Evolutionary conservation across 2,888 invertebrate species (phyloP).

Genomic region (Hypomecis atomaria): DNA sequence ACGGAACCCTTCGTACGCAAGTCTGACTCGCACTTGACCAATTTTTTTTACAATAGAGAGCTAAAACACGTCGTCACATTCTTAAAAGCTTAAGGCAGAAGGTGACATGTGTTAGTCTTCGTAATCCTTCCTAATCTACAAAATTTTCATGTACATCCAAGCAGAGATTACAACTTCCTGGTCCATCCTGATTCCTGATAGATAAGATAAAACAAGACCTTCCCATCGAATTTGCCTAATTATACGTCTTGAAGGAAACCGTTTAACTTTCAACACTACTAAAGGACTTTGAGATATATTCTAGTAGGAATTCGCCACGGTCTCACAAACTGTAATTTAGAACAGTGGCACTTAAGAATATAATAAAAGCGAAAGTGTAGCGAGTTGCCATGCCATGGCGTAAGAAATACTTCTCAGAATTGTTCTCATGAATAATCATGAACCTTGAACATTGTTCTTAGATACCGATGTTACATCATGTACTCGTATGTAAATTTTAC

Average conservation of each 20-base stretch:
- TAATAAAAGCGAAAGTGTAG: conserved; percentile 42
- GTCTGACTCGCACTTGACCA: too few species aligned
- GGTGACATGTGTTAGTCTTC: neutral
- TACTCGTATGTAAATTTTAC: conserved; percentile 19
- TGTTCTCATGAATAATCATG: conserved; percentile 41
- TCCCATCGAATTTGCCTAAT: conserved; percentile 5
- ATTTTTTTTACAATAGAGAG: neutral
- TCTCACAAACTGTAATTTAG: conserved; percentile 34
- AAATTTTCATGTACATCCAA: conserved; percentile 1
- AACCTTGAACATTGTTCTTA: conserved; percentile 36
- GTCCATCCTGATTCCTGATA: conserved; percentile 4
- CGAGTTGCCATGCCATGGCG: conserved; percentile 29
- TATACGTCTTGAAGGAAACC: conserved; percentile 12
- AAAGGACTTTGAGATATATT: conserved; percentile 14
- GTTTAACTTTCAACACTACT: conserved; percentile 27
- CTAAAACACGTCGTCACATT: neutral
- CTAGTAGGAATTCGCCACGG: conserved; percentile 19
- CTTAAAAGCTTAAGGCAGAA: neutral
- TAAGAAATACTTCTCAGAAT: conserved; percentile 41
- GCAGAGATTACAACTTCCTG: conserved; percentile 6
- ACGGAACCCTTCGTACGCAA: too few species aligned
- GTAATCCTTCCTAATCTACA: neutral
- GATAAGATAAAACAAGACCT: conserved; percentile 19
- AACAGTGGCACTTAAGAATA: conserved; percentile 34
- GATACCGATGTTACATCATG: conserved; percentile 31